Evolutionary conservation across 2,888 invertebrate genomes (phyloP).

Genomic region (Agrenia bidenticulata): DNA sequence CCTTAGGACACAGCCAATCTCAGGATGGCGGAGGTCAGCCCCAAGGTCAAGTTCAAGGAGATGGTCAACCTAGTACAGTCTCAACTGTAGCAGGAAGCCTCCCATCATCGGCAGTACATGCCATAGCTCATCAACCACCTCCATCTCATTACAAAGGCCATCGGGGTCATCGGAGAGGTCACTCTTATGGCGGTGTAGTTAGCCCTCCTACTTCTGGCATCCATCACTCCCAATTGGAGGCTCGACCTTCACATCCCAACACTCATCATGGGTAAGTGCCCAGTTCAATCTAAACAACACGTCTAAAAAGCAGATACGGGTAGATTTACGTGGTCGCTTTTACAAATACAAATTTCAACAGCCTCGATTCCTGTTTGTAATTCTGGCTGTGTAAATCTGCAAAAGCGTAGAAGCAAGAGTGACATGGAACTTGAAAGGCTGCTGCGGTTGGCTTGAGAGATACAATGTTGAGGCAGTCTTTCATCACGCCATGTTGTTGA

Average conservation of each 20-base stretch:
- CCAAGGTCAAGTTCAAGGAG: constrained; percentile 14
- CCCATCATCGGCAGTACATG: constrained; percentile 21
- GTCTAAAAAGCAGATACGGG: too few relatives aligned
- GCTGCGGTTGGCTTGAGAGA: too few relatives aligned
- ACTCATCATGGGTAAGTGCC: constrained; percentile 50
- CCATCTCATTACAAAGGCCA: constrained; percentile 47
- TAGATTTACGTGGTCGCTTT: too few relatives aligned
- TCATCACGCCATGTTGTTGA: too few relatives aligned
- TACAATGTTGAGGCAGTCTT: too few relatives aligned
- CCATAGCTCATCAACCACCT: constrained; percentile 38
- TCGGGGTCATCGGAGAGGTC: constrained; percentile 47
- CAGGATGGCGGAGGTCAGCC: constrained; percentile 16
- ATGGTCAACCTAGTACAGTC: constrained; percentile 5
- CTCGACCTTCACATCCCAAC: constrained; percentile 52
- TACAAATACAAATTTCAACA: too few relatives aligned
- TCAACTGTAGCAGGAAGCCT: constrained; percentile 5
- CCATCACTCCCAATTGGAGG: constrained; percentile 51
- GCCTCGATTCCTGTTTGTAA: constrained; percentile 4
- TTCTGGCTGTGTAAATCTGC: neutral
- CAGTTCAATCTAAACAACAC: too few relatives aligned
- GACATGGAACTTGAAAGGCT: too few relatives aligned
- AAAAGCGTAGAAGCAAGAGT: too few relatives aligned
- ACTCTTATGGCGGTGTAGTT: constrained; percentile 51
- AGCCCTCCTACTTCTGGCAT: constrained; percentile 45
- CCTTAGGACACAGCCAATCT: constrained; percentile 19